Evolutionary conservation across 2,113 vertebrate genomes (phyloP).

Genomic region (Tetraodon nigroviridis): DNA sequence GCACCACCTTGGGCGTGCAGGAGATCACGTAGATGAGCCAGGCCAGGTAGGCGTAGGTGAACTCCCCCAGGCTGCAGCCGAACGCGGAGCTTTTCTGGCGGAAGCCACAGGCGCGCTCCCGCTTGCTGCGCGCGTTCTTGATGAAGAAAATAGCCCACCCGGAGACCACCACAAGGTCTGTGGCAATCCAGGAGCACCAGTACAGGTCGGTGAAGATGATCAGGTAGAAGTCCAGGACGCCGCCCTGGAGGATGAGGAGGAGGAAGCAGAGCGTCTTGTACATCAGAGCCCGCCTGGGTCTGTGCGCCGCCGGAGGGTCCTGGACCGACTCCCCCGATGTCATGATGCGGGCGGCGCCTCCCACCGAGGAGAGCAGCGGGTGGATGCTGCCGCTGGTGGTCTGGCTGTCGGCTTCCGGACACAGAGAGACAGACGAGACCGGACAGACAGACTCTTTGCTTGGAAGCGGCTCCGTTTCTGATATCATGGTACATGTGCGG

Average conservation of each 20-base stretch:
- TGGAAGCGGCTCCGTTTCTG: constrained; percentile 64
- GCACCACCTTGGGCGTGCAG: constrained; percentile 90
- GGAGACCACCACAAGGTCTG: constrained; percentile 86
- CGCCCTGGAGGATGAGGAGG: constrained; percentile 84
- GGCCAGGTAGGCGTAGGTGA: constrained; percentile 91
- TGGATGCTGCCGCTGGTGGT: constrained; percentile 71
- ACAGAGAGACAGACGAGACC: constrained; percentile 54
- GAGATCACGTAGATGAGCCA: constrained; percentile 97
- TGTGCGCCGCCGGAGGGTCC: constrained; percentile 63
- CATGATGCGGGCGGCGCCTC: constrained; percentile 76
- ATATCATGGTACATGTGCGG: constrained; percentile 77
- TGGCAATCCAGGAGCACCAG: constrained; percentile 96
- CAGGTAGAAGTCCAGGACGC: constrained; percentile 89
- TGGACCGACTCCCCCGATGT: constrained; percentile 78
- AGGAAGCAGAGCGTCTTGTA: constrained; percentile 86
- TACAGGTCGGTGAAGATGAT: constrained; percentile 90
- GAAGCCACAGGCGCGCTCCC: constrained; percentile 77
- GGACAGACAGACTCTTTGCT: constrained; percentile 38
- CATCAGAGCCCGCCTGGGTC: constrained; percentile 71
- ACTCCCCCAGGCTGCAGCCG: constrained; percentile 80
- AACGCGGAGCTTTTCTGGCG: constrained; percentile 72
- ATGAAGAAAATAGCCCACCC: constrained; percentile 92
- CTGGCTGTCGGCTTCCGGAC: constrained; percentile 70
- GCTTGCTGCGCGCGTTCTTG: constrained; percentile 82
- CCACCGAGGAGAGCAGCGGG: constrained; percentile 72